Conservation (phyloP, 2,113 vertebrate genomes). For the Piliocolobus tephrosceles region DNA sequence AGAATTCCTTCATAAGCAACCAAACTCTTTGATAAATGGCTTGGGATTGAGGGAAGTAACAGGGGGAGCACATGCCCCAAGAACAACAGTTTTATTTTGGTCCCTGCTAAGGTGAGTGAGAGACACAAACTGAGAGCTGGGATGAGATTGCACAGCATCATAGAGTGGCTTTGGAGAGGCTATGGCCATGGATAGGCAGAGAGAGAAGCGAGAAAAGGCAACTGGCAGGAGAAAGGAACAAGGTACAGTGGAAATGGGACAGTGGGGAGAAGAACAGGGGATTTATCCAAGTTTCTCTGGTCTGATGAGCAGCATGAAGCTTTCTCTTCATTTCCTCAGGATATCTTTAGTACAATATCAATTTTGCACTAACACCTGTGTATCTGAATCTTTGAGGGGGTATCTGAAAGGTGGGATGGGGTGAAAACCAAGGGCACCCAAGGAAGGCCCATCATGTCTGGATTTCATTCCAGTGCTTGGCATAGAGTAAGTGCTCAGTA, state of each 20-base stretch:
- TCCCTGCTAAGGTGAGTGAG: not conserved
- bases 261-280: not conserved
- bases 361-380: not conserved
- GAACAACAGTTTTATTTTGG: not conserved
- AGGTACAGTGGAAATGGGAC: not conserved
- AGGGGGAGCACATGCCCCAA: not conserved
- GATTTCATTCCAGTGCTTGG: too few relatives aligned
- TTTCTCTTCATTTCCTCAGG: not conserved
- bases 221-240: not conserved
- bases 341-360: not conserved
- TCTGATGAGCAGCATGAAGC: not conserved
- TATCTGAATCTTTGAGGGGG: not conserved
- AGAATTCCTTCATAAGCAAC: not conserved
- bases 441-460: not conserved
- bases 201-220: not conserved
- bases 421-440: not conserved
- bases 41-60: not conserved
- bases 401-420: not conserved
- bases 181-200: not conserved
- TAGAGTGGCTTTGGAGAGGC: not conserved
- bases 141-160: too few relatives aligned
- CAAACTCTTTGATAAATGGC: not conserved
- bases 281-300: not conserved
- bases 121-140: not conserved
- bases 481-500: too few relatives aligned